These are phyloP conservation scores for Nemotelus nigrinus DNA, from an alignment of 2,888 invertebrate genomes.

Conservation along the genomic window DNA sequence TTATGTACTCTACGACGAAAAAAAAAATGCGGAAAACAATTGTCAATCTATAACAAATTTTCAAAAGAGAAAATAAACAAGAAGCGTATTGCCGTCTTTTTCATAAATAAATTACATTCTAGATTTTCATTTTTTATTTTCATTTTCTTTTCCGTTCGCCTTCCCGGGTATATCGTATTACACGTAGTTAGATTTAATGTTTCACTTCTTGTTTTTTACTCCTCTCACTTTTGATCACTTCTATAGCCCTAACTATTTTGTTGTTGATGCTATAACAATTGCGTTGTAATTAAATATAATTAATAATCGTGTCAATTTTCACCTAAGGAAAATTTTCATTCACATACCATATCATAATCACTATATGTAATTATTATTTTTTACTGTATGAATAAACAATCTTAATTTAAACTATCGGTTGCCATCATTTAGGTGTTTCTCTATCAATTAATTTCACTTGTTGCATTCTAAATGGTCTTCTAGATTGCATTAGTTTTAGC, in stretches of 20 bases:
- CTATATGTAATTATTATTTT: no score
- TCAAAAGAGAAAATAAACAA: background rate
- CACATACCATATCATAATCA: no score
- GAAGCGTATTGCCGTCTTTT: slow-evolving; percentile 38
- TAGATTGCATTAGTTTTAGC: slow-evolving; percentile 11
- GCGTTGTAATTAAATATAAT: slow-evolving; percentile 21
- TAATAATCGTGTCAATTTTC: slow-evolving; percentile 19
- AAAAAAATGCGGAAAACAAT: slow-evolving; percentile 3
- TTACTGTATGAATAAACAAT: no score
- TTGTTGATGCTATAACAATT: slow-evolving; percentile 9
- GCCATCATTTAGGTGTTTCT: no score
- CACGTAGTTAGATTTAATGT: background rate
- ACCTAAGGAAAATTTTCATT: slow-evolving; percentile 8
- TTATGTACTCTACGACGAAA: no score
- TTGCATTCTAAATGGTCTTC: no score
- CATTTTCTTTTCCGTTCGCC: background rate
- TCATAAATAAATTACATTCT: slow-evolving; percentile 39
- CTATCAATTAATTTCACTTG: no score
- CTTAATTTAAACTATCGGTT: no score
- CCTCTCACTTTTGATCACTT: slow-evolving; percentile 12
- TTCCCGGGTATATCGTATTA: background rate
- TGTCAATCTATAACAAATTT: background rate
- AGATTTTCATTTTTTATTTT: slow-evolving; percentile 3
- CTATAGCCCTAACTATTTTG: slow-evolving; percentile 24
- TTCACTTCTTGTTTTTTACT: slow-evolving; percentile 4